A percentile compares a stretch with the other conserved stretches of the same genome.
These are phyloP conservation scores for Sarcophaga caerulescens DNA, from an alignment of 2,888 invertebrate genomes.

Conservation along the genomic window DNA sequence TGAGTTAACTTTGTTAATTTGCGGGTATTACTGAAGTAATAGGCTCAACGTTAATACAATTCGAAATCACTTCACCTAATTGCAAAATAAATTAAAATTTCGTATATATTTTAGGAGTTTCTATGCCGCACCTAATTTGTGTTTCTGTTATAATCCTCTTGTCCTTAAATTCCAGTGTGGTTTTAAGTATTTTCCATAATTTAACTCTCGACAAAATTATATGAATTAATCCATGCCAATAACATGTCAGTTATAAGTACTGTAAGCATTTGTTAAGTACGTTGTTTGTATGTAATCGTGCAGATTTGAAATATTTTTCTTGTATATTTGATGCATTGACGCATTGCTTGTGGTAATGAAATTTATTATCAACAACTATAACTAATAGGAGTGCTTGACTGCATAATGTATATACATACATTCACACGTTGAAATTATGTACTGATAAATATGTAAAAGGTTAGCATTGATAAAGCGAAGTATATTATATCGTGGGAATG, in stretches of 20 bases:
- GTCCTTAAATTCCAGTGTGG: background rate
- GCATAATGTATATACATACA: background rate
- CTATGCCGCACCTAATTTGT: too few species aligned
- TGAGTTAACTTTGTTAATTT: too few species aligned
- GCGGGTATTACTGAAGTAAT: too few species aligned
- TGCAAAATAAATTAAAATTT: too few species aligned
- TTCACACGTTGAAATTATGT: background rate
- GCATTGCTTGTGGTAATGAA: conserved; percentile 55
- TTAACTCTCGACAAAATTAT: background rate
- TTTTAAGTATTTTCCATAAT: background rate
- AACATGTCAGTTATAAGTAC: background rate
- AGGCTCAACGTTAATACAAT: too few species aligned
- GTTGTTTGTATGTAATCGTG: background rate
- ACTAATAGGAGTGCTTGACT: conserved; percentile 45
- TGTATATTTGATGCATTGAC: conserved; percentile 31
- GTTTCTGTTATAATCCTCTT: background rate
- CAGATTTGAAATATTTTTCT: background rate
- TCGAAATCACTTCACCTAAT: too few species aligned
- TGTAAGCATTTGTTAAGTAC: background rate
- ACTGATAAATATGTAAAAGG: too few species aligned
- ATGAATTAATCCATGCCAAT: background rate
- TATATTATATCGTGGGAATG: too few species aligned
- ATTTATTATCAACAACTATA: conserved; percentile 65
- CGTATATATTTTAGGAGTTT: too few species aligned
- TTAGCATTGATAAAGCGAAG: too few species aligned